Base-by-base conservation (phyloP, 2,888 invertebrate genomes). In the Melanostoma mellinum region DNA sequence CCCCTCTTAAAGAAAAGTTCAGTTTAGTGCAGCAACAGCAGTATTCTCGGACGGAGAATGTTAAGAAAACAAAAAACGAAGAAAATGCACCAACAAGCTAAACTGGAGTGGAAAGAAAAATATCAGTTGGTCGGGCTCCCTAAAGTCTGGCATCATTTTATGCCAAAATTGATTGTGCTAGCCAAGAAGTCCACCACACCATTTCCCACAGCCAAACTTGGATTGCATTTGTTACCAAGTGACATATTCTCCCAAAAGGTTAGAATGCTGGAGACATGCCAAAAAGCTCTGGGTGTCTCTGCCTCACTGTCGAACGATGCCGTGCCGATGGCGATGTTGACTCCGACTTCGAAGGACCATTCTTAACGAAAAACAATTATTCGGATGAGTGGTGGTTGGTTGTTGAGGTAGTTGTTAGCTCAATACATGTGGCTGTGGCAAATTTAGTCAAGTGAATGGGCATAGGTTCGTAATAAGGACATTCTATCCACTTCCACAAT, bases 221-320 rank as follows among this genome's bases (percentile, higher is more conserved):
- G 61, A 81, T 73, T 81, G 81, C 81, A 81, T 81, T 72, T 81
- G 72, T 50, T 58, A 72, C 61, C 69, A 77, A 81, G 77, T 81
- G 76, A 77, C 67, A 72, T 60, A 81, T 81, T 71, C 65, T 60
- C 60, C 71, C 77, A 32, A 67, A 76, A 77, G 60, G 76, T 77
- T 77, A 77, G 42, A 65, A 20, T 5, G 6, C 61, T 81, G 81
- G 81, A 55, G 55, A 56, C 46, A 61, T 68, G 77, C 81, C 81
- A 81, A 56, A 56, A 20, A 20, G 20, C 33, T 46, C 52, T 67
- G 42, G 58, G 6, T 58, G 58, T 20, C 20, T 20, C 33, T 42
- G 44, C 20, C 9, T 44, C 56, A 42, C 58, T 20, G 20, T 20
- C 20, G 20, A 35, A 55, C 55, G 10, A 35, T 67, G 60, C 30